Evolutionary conservation across 2,797 vertebrate species (phyloP).

Genomic region (Coendou prehensilis): DNA sequence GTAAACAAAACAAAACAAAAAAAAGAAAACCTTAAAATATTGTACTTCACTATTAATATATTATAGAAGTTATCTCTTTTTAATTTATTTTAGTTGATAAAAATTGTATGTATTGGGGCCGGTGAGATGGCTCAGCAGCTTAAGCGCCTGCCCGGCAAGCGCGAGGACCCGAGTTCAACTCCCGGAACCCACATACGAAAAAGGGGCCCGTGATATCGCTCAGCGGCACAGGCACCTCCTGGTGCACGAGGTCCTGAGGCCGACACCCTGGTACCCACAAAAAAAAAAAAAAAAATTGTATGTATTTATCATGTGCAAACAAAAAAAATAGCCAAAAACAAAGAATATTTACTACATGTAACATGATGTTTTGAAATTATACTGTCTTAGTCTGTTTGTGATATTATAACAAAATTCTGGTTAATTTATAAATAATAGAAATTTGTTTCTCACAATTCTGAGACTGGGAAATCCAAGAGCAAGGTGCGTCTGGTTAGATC

Average conservation of each 20-base stretch:
- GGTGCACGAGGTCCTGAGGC: too few relatives aligned
- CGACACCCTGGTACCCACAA: too few relatives aligned
- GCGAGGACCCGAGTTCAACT: too few relatives aligned
- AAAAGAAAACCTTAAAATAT: not conserved
- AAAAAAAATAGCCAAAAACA: not conserved
- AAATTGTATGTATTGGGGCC: not conserved
- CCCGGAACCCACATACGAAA: too few relatives aligned
- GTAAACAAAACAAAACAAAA: not conserved
- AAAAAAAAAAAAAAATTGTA: not conserved
- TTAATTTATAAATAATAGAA: not conserved
- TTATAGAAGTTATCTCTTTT: not conserved
- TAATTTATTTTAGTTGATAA: not conserved
- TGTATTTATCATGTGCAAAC: not conserved
- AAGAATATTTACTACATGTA: not conserved
- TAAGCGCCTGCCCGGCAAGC: too few relatives aligned
- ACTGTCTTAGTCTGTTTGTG: not conserved
- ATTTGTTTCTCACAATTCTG: not conserved
- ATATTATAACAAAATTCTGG: not conserved
- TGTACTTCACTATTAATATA: conserved; percentile 51
- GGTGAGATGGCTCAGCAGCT: too few relatives aligned
- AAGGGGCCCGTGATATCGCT: too few relatives aligned
- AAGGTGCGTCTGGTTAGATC: not conserved
- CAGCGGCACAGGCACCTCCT: too few relatives aligned
- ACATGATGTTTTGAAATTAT: not conserved
- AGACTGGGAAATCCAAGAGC: not conserved